Base-by-base conservation (phyloP, 2,888 invertebrate species). In the Geotrupes spiniger region DNA sequence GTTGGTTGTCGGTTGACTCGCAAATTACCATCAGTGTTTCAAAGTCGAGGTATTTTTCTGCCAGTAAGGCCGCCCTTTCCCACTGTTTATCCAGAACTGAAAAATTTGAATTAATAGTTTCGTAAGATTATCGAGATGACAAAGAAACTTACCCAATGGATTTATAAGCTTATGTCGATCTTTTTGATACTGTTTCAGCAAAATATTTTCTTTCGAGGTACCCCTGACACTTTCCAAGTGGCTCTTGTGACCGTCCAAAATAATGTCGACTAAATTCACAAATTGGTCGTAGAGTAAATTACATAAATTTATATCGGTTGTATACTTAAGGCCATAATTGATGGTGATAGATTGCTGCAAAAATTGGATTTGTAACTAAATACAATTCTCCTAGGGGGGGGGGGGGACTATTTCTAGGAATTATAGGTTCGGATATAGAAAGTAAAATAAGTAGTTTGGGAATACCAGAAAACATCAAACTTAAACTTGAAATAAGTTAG, bases 31-130 rank as follows among this genome's bases (percentile, higher is more conserved):
- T 82, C 37, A 95, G 74, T 33, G 87, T 81, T 59, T 87, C 86
- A 66, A 92, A 92, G 71, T 95, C 93, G 31, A 83, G 77, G 74
- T 91, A 95, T 72, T 94, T 94, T 73, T 96, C 95, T 0, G 92
- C 94, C 36, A 95, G 73, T 58, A 84, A 83, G 0, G 87, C 84
- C 5, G 92, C 93, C 47, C 85, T 81, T 64, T 92, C 92, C 58
- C 79, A 84, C 65, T 92, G 87, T 2, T 83, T 82, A 57, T 85
- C 83, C 17, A 85, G 81, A 53, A 92, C 89, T 89, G 69, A 47
- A 58, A 59, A 50, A 42, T n/a, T n/a, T n/a, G n/a, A 21, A 21
- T 21, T 21, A 21, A 21, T n/a, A n/a, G n/a, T n/a, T n/a, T n/a
- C n/a, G n/a, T n/a, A n/a, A n/a, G n/a, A n/a, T n/a, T n/a, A n/a